Percentiles rank a stretch among this genome's conserved stretches.
Conservation (phyloP, 2,888 invertebrate genomes). For the Tachina lurida region DNA sequence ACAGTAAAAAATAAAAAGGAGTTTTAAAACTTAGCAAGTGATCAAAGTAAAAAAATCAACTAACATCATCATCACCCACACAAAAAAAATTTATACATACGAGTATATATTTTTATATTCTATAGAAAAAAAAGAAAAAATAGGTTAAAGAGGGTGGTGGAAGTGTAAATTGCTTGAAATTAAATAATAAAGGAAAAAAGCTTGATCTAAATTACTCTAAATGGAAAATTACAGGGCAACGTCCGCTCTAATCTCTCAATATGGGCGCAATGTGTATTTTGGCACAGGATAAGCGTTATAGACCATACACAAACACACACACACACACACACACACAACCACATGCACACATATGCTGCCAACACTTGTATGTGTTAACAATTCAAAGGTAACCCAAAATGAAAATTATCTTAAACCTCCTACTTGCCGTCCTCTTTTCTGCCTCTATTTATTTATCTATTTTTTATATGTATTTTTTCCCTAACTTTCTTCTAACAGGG, state of each 20-base stretch:
- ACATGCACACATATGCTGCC: background rate
- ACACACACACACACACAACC: slow-evolving; percentile 11
- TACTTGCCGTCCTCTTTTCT: slow-evolving; percentile 3
- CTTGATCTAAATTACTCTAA: slow-evolving; percentile 75
- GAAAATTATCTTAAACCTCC: slow-evolving; percentile 57
- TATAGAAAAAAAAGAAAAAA: background rate
- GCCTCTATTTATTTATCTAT: slow-evolving; percentile 28
- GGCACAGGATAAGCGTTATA: slow-evolving; percentile 29
- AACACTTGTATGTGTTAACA: slow-evolving; percentile 13
- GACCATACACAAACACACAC: slow-evolving; percentile 12
- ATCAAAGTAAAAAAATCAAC: slow-evolving; percentile 39
- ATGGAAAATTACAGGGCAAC: slow-evolving; percentile 79
- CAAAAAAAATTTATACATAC: background rate
- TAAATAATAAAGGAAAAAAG: slow-evolving; percentile 37
- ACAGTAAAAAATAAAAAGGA: slow-evolving; percentile 33
- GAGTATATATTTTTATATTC: background rate
- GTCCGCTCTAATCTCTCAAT: slow-evolving; percentile 66
- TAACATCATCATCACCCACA: slow-evolving; percentile 16
- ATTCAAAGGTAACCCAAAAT: slow-evolving; percentile 50
- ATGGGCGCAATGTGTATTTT: slow-evolving; percentile 25
- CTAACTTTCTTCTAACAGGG: background rate
- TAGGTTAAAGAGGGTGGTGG: slow-evolving; percentile 35
- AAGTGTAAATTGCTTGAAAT: slow-evolving; percentile 47
- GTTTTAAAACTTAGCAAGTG: slow-evolving; percentile 39
- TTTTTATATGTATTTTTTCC: background rate